Evolutionary conservation across 1,140 invertebrate genomes (phyloP).

Genomic region (Latrodectus geometricus): DNA sequence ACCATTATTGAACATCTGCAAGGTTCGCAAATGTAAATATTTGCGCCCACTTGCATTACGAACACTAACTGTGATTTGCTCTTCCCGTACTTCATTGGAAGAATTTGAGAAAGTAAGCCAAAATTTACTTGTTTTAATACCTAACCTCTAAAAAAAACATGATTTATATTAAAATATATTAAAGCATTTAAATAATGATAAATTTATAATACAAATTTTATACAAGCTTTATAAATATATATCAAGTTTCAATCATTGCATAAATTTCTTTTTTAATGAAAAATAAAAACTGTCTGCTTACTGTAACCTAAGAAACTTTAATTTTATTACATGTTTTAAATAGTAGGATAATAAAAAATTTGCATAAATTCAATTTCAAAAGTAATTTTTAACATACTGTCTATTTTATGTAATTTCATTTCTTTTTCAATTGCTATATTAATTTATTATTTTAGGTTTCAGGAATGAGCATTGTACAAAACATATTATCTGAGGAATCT

Average conservation of each 20-base stretch:
- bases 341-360: too few species aligned
- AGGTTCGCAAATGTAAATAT: constrained; percentile 39
- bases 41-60: constrained; percentile 44
- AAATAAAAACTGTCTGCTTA: too few species aligned
- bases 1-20: constrained; percentile 39
- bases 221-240: too few species aligned
- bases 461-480: constrained; percentile 12
- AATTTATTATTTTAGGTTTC: constrained; percentile 20
- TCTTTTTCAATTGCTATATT: too few species aligned
- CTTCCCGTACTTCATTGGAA: constrained; percentile 4
- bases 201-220: background rate
- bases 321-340: too few species aligned
- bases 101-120: constrained; percentile 51
- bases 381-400: too few species aligned
- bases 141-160: background rate
- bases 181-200: background rate
- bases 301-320: too few species aligned
- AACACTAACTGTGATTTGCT: constrained; percentile 43
- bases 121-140: background rate
- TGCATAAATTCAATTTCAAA: too few species aligned
- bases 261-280: too few species aligned
- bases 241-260: too few species aligned
- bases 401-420: too few species aligned
- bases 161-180: background rate
- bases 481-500: constrained; percentile 23